Evolutionary conservation across 2,113 vertebrate genomes (phyloP).

Genomic region (Diphyllodes magnificus): DNA sequence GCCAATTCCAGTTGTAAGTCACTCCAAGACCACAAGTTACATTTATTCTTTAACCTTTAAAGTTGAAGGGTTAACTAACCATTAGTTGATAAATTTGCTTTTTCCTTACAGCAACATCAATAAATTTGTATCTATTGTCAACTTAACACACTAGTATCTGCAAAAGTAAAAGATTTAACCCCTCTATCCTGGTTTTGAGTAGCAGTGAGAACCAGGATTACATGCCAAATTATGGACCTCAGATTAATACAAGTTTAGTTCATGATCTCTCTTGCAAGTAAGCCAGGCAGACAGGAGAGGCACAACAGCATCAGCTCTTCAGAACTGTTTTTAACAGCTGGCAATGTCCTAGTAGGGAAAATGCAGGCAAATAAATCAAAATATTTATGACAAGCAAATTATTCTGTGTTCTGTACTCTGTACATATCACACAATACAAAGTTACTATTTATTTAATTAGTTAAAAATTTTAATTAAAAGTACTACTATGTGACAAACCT

Average conservation of each 20-base stretch:
- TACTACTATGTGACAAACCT: constrained; percentile 73
- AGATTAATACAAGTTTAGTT: neutral
- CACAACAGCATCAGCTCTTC: neutral
- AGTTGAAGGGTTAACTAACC: neutral
- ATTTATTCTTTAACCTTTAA: neutral
- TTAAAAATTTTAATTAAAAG: neutral
- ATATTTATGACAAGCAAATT: neutral
- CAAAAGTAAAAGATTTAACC: neutral
- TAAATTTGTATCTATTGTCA: neutral
- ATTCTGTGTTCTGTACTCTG: neutral
- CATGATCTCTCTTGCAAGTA: neutral
- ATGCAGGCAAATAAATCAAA: neutral
- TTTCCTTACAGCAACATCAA: neutral
- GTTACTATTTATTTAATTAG: neutral
- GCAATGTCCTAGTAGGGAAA: neutral
- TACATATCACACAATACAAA: neutral
- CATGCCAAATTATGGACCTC: neutral
- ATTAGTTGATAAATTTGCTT: neutral
- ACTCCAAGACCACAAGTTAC: neutral
- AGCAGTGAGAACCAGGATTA: neutral
- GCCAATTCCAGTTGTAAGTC: neutral
- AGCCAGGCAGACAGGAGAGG: neutral
- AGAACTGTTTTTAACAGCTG: neutral
- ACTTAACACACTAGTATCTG: neutral
- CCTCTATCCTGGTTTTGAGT: neutral